Evolutionary conservation across 2,888 invertebrate species (phyloP), one percentile per base, ranked within the genome.

Genomic region (Glomeris marginata): DNA sequence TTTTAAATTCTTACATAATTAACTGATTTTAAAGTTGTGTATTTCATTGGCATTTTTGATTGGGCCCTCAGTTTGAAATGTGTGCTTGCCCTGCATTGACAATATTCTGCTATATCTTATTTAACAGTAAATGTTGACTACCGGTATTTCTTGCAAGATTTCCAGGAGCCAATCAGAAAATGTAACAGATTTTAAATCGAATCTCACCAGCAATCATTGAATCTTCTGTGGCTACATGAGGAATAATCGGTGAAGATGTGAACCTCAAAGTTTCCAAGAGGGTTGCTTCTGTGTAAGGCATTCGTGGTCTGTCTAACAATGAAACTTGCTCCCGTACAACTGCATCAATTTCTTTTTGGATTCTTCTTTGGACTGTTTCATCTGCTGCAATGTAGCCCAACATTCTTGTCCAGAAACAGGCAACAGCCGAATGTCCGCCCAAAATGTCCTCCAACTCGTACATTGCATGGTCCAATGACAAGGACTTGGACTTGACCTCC

Each of bases 371-470:
- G 3, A 53, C 46, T 15, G 45, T 35, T 13, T 34, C 41, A 18
- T 38, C 33, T 6, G 15, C 11, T 8, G 45, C 46, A n/a, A 53
- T 44, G 33, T 54, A 44, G 4, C 33, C 53, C 20, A 52, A 15
- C 4, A 47, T 16, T 41, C 53, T 28, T 18, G 48, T 41, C 22
- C 87, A 63, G 4, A 79, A 75, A 21, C 57, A 56, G 0, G 85
- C 85, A 11, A 90, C 78, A 1, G 88, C 88, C 0, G 87, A 83
- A 62, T 87, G 86, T 0, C 88, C 88, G 0, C 88, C 88, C 2
- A 90, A 67, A 59, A 90, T 85, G 61, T 90, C 88, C 70, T 88
- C 65, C 38, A 64, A 55, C 47, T 61, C 62, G 53, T 58, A 64
- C 5, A 62, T 50, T n/a, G 59, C 54, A 51, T 61, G 58, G 4